phyloP scores from a whole-genome alignment of 2,113 vertebrate species.

The Lethenteron reissneri region DNA sequence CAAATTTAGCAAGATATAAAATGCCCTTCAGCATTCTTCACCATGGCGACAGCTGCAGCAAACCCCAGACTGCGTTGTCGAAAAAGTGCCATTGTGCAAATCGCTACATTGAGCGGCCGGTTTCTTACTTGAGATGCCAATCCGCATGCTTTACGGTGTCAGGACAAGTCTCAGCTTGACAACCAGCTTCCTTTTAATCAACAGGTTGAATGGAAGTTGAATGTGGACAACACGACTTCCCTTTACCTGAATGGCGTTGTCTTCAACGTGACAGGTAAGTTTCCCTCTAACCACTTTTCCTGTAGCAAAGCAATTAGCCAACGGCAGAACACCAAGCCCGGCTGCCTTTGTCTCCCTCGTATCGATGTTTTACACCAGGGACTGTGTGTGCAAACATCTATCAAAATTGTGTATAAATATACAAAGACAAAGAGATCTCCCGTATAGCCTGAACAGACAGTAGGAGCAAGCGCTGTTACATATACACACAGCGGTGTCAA shows the following conservation, averaged over 20 bases:
- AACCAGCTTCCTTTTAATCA: neutral
- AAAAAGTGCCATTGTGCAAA: no score
- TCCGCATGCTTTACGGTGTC: no score
- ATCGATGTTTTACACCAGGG: neutral
- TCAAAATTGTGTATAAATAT: neutral
- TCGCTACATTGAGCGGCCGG: no score
- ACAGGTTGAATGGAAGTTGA: neutral
- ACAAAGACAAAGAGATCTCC: neutral
- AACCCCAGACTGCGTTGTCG: no score
- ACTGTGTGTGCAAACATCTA: neutral
- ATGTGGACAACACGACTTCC: neutral
- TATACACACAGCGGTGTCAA: neutral
- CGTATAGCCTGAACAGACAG: neutral
- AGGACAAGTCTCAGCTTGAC: neutral
- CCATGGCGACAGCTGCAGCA: no score
- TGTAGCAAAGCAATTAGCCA: neutral
- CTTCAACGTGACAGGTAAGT: neutral
- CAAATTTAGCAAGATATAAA: no score
- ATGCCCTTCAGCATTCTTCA: no score
- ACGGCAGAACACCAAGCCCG: neutral
- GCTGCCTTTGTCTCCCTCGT: neutral
- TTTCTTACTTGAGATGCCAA: no score
- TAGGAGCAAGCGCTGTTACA: neutral
- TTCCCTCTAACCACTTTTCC: neutral
- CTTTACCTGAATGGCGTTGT: neutral